Conservation (phyloP, 2,113 vertebrate species). For the Dinomys branickii region DNA sequence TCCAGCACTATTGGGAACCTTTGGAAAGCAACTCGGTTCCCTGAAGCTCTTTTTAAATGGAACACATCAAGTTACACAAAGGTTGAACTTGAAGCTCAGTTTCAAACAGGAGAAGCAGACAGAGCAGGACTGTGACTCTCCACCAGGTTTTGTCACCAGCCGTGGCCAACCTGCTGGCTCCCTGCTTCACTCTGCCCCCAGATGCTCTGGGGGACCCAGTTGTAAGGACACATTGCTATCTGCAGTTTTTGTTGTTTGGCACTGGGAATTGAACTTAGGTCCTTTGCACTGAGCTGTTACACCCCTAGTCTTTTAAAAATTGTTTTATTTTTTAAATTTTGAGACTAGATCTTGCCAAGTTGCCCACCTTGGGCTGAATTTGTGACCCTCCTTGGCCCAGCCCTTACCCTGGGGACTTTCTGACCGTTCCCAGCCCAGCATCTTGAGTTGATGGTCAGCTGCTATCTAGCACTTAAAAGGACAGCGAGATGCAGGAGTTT, state of each 20-base stretch:
- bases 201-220: background rate
- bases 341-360: background rate
- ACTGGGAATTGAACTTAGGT: background rate
- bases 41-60: background rate
- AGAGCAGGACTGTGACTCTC: accelerated
- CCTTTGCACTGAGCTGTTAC: background rate
- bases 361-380: background rate
- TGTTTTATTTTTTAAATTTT: background rate
- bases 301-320: background rate
- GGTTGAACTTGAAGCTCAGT: background rate
- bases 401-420: background rate
- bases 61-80: too few species aligned
- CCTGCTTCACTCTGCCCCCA: too few species aligned
- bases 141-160: background rate
- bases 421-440: background rate
- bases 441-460: background rate
- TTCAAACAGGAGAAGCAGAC: accelerated
- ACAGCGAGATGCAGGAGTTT: background rate
- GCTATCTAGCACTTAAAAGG: background rate
- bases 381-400: background rate
- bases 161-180: background rate
- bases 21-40: accelerated
- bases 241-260: background rate
- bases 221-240: background rate
- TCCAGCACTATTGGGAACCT: too few species aligned